Percentiles rank a stretch among this genome's conserved stretches.
phyloP scores from a whole-genome alignment of 2,888 invertebrate genomes.

The Pachycephus smyrnensis region DNA sequence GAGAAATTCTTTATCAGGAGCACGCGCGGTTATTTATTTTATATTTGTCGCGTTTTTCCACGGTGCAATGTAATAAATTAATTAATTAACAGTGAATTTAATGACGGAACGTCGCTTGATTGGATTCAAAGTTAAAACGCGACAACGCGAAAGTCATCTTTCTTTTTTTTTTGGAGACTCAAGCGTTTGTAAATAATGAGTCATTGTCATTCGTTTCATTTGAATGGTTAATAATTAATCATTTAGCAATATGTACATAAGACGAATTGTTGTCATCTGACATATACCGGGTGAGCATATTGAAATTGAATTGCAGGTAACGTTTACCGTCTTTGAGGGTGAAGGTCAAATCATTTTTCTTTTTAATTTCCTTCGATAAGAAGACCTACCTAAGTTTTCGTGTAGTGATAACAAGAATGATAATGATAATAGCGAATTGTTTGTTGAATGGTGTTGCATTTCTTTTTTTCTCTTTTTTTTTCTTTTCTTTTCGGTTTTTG shows the following conservation, averaged over 20 bases:
- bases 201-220: neutral
- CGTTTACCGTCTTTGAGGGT: neutral
- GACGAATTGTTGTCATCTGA: neutral
- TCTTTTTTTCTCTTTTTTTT: neutral
- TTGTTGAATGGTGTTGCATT: neutral
- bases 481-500: neutral
- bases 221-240: neutral
- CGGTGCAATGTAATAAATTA: neutral
- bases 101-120: neutral
- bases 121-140: neutral
- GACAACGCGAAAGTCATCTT: neutral
- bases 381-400: no score
- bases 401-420: neutral
- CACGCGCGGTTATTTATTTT: no score
- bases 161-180: neutral
- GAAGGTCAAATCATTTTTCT: no score
- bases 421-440: neutral
- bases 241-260: neutral
- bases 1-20: no score
- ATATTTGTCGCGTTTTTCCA: neutral
- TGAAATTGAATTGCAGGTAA: neutral
- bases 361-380: no score
- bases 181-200: neutral
- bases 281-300: neutral
- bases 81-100: neutral